phyloP scores from a whole-genome alignment of 2,888 invertebrate genomes.

The Hypsopygia costalis region DNA sequence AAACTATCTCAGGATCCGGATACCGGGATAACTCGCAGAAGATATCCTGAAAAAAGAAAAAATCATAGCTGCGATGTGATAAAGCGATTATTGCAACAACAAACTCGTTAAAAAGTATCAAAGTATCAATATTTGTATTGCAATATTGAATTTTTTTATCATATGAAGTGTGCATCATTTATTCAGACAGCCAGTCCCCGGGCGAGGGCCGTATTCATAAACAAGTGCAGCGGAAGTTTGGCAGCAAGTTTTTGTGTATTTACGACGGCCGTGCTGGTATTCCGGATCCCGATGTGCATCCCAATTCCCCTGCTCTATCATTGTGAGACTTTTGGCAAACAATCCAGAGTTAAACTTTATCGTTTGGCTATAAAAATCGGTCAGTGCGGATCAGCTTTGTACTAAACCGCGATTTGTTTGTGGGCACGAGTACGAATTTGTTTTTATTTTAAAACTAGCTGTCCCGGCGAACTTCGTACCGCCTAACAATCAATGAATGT shows the following conservation, averaged over 20 bases:
- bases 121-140: not conserved
- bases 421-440: no score
- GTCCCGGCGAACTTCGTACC: no score
- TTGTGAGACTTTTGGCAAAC: conserved; percentile 48
- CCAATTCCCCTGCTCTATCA: conserved; percentile 42
- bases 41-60: no score
- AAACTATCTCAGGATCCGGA: no score
- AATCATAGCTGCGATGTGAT: no score
- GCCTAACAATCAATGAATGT: no score
- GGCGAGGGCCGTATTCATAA: conserved; percentile 58
- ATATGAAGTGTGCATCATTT: conserved; percentile 34
- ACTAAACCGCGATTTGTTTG: not conserved
- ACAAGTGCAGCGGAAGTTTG: conserved; percentile 68
- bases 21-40: no score
- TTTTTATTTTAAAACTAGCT: no score
- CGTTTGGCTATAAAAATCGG: conserved; percentile 22
- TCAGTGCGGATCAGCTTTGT: conserved; percentile 7
- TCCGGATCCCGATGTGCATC: conserved; percentile 35
- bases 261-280: conserved; percentile 45
- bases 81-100: not conserved
- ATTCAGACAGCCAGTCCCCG: conserved; percentile 41
- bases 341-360: conserved; percentile 36
- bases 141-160: conserved; percentile 4
- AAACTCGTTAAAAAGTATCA: no score
- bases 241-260: conserved; percentile 70